phyloP scores from a whole-genome alignment of 2,797 vertebrate species.

The Sebastes reedi region DNA sequence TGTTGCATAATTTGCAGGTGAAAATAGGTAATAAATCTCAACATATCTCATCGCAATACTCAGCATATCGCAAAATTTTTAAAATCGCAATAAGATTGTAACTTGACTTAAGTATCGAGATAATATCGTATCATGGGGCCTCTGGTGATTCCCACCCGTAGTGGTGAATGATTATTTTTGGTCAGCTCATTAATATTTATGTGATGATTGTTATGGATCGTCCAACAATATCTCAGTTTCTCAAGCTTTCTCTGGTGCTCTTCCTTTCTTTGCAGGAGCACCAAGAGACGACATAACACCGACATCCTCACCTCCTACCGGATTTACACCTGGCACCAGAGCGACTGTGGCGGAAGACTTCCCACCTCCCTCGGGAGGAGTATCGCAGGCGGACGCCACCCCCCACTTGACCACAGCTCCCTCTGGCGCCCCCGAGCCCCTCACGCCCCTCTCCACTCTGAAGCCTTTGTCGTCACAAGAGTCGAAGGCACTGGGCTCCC shows the following conservation, averaged over 20 bases:
- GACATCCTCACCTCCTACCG: conserved; percentile 29
- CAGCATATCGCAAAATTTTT: no score
- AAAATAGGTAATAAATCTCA: no score
- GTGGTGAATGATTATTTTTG: neutral
- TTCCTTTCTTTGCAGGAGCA: conserved; percentile 31
- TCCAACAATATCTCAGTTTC: neutral
- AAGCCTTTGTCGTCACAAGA: conserved; percentile 62
- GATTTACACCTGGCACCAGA: conserved; percentile 35
- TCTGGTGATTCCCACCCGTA: neutral
- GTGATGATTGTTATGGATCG: neutral
- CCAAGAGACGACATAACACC: conserved; percentile 42
- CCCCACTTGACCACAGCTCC: conserved; percentile 62
- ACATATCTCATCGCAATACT: accelerated
- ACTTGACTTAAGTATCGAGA: no score
- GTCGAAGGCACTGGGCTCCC: conserved; percentile 61
- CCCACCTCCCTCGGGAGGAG: conserved; percentile 35
- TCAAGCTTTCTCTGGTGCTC: neutral
- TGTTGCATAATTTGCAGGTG: no score
- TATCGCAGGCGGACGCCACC: conserved; percentile 70
- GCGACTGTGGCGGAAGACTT: conserved; percentile 20
- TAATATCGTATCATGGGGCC: no score
- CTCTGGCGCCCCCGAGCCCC: conserved; percentile 47
- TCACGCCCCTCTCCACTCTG: conserved; percentile 50
- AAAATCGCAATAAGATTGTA: no score
- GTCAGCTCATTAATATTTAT: neutral